phyloP scores from a whole-genome alignment of 2,113 vertebrate species.

The Zonotrichia leucophrys region DNA sequence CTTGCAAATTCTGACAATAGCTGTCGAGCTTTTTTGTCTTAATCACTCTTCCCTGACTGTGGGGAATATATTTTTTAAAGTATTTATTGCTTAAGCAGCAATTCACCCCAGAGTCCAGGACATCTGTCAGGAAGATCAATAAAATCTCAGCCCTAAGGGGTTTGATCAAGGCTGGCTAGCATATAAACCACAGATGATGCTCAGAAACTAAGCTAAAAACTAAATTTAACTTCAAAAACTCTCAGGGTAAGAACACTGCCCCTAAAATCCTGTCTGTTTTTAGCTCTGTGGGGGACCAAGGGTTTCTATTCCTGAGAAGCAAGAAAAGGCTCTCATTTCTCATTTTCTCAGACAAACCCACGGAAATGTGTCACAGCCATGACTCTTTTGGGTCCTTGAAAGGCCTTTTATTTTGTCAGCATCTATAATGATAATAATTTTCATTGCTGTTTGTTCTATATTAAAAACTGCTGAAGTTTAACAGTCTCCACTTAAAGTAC shows the following conservation, averaged over 20 bases:
- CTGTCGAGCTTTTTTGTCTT: not conserved
- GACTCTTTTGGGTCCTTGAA: not conserved
- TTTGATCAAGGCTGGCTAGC: not conserved
- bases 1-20: not conserved
- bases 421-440: not conserved
- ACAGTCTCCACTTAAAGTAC: not conserved
- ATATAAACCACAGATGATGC: not conserved
- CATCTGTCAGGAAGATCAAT: not conserved
- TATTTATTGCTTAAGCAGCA: not conserved
- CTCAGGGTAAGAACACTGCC: not conserved
- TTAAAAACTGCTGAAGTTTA: not conserved
- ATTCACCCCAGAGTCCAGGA: not conserved
- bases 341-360: not conserved
- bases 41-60: not conserved
- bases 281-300: not conserved
- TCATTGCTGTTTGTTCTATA: not conserved
- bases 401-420: not conserved
- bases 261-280: not conserved
- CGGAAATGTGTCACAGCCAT: not conserved
- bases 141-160: not conserved
- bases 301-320: not conserved
- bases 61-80: not conserved
- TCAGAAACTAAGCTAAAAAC: not conserved
- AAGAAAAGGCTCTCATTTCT: not conserved
- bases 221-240: not conserved